A percentile compares a stretch with the other conserved stretches of the same genome.
These are phyloP conservation scores for Venturia canescens DNA, from an alignment of 1,140 invertebrate species.

Conservation along the genomic window DNA sequence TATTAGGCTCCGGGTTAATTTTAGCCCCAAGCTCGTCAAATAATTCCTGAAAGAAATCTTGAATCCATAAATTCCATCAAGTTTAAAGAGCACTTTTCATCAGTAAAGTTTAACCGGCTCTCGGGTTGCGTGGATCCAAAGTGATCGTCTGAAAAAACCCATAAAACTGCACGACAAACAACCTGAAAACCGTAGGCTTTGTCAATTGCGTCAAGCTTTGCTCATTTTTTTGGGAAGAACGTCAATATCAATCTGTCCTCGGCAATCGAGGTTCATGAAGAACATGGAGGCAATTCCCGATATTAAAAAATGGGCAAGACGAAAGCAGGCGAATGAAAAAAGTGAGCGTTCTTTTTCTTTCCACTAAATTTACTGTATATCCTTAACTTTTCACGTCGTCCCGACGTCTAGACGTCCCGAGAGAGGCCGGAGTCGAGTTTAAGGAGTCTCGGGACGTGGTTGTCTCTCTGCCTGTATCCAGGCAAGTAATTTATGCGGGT, in stretches of 20 bases:
- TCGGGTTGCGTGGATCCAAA: too few relatives aligned
- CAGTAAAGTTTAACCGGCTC: not conserved
- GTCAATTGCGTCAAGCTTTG: not conserved
- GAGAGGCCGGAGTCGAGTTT: constrained; percentile 17
- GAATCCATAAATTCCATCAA: not conserved
- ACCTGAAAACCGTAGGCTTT: not conserved
- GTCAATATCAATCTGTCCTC: not conserved
- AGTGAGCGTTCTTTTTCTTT: constrained; percentile 1
- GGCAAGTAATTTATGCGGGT: constrained; percentile 32
- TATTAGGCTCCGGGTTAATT: too few relatives aligned
- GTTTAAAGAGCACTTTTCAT: not conserved
- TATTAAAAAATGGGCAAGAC: not conserved
- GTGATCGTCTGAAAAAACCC: too few relatives aligned
- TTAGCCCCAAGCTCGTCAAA: too few relatives aligned
- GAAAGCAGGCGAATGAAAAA: not conserved
- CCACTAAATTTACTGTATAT: constrained; percentile 12
- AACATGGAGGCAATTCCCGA: not conserved
- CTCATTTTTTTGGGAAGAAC: not conserved
- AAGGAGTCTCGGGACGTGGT: constrained; percentile 28
- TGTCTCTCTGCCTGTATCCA: constrained; percentile 15
- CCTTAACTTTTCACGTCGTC: constrained; percentile 34
- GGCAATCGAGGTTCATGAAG: not conserved
- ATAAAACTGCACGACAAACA: too few relatives aligned
- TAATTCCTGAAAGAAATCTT: not conserved
- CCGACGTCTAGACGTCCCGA: constrained; percentile 25